Evolutionary conservation across 2,888 invertebrate genomes (phyloP).

Genomic region (Leptogaster cylindrica): DNA sequence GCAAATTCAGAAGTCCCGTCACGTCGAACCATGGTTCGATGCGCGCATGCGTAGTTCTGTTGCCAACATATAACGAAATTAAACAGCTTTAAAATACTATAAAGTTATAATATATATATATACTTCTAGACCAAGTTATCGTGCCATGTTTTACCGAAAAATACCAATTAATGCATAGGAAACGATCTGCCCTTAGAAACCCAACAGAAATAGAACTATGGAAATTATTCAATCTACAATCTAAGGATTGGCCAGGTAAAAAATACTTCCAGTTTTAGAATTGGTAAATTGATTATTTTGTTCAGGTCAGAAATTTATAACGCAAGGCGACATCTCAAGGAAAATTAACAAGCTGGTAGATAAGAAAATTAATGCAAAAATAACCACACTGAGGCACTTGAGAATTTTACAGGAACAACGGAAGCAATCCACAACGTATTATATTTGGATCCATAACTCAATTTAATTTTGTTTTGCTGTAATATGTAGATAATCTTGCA

Average conservation of each 20-base stretch:
- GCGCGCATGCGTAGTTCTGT: too few species aligned
- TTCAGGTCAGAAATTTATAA: conserved; percentile 53
- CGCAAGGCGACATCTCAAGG: conserved; percentile 53
- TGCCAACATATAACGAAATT: too few species aligned
- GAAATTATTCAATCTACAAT: conserved; percentile 53
- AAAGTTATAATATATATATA: too few species aligned
- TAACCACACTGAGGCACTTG: conserved; percentile 54
- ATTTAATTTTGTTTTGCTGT: too few species aligned
- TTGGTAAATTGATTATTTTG: conserved; percentile 21
- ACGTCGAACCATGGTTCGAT: too few species aligned
- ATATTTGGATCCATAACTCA: conserved; percentile 52
- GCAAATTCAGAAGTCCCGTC: too few species aligned
- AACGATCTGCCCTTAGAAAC: conserved; percentile 50
- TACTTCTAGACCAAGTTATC: conserved; percentile 51
- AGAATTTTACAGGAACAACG: conserved; percentile 53
- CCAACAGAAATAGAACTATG: conserved; percentile 52
- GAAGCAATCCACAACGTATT: conserved; percentile 52
- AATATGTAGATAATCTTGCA: too few species aligned
- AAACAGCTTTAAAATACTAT: too few species aligned
- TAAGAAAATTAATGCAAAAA: conserved; percentile 52
- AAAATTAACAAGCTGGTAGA: conserved; percentile 53
- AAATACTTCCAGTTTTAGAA: too few species aligned
- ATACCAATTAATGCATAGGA: conserved; percentile 52
- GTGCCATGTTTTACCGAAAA: conserved; percentile 55
- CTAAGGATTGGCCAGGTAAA: conserved; percentile 52